Evolutionary conservation across 2,797 vertebrate species (phyloP), one percentile per base, ranked within the genome.

Genomic region (Aythya fuligula): DNA sequence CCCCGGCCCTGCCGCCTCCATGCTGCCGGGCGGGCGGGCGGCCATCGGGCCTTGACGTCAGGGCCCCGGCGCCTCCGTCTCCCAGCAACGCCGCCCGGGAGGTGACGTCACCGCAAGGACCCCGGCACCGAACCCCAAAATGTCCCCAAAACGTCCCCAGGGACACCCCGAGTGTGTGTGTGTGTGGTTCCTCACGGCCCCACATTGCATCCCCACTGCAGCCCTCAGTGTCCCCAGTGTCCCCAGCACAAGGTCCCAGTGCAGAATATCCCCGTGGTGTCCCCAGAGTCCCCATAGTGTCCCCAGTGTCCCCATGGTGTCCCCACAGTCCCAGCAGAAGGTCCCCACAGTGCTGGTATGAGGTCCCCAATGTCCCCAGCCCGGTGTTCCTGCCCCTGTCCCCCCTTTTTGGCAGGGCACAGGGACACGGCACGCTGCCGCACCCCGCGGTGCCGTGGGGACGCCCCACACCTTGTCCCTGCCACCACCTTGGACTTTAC

Each of bases 1-100:
- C 97, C 97, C 61, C 17, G 17, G 38, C 36, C 61, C 38, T 28
- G 61, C 64, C 57, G 70, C 97, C 97, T 98, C 98, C 99, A 99
- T 99, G 98, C 98, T 90, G 97, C 90, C 82, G 90, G 89, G 60
- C 95, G 85, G 98, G 98, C 98, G 89, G 92, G 92, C 90, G 86
- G 93, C 83, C 97, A 97, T 97, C 90, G 65, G 24, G 61, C 70
- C 62, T 43, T 43, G 83, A 91, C 65, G 58, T 95, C 93, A 93
- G 89, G 93, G 77, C 94, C 92, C 58, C 34, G 65, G 73, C 93
- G 91, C 85, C 93, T 85, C 77, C 89, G 97, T 95, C 47, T 91
- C 95, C 82, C 57, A 83, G 93, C 90, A 97, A 96, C 94, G 91
- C 86, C 34, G 85, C 58, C 22, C 65, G 64, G 94, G 92, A 90